Conservation (phyloP, 1,140 invertebrate species). For the Plodia interpunctella region DNA sequence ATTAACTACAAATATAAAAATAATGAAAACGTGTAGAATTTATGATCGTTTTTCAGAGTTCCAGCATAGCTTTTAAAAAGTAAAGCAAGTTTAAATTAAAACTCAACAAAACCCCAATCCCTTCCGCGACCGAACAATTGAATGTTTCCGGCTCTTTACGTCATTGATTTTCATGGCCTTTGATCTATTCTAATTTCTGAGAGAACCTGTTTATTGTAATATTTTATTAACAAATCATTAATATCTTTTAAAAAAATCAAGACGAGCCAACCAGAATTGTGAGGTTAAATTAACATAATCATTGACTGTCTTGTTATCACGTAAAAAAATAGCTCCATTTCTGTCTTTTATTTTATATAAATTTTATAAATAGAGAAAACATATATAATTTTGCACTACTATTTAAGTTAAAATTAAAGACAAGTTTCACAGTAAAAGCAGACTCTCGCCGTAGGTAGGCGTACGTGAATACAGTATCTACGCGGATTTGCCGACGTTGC, state of each 20-base stretch:
- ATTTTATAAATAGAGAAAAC: too few relatives aligned
- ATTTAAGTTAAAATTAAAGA: too few relatives aligned
- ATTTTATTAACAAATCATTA: conserved; percentile 15
- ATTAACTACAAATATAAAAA: too few relatives aligned
- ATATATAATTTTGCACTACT: too few relatives aligned
- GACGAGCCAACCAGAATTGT: too few relatives aligned
- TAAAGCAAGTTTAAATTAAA: conserved; percentile 52
- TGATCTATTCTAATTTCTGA: conserved; percentile 51
- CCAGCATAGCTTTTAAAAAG: conserved; percentile 9
- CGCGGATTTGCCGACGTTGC: conserved; percentile 28
- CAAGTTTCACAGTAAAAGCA: conserved; percentile 6
- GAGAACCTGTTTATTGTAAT: conserved; percentile 19
- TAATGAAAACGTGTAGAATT: neutral
- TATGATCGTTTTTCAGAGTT: neutral
- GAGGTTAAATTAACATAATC: too few relatives aligned
- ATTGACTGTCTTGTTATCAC: too few relatives aligned
- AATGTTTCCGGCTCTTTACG: conserved; percentile 51
- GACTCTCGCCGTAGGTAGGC: conserved; percentile 5
- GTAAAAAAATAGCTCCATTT: too few relatives aligned
- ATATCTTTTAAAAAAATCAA: too few relatives aligned
- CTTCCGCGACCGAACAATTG: conserved; percentile 43
- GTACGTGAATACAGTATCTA: conserved; percentile 33
- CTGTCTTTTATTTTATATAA: too few relatives aligned
- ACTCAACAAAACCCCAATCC: conserved; percentile 50
- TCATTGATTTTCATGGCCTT: conserved; percentile 52